Evolutionary conservation across 1,140 invertebrate genomes (phyloP).

Genomic region (Drosophila pseudoobscura): DNA sequence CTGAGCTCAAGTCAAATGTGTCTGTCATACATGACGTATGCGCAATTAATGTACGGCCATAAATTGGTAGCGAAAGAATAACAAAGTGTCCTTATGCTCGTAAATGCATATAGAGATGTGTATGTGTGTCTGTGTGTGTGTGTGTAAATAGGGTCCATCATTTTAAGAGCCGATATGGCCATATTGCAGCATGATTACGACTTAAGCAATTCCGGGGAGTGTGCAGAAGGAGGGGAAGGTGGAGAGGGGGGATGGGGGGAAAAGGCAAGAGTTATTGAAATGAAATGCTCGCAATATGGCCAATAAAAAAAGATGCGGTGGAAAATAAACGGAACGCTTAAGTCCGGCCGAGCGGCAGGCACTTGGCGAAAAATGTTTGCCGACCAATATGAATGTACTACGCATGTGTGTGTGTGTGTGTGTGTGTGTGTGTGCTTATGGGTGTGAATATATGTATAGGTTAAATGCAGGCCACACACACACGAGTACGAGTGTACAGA

Average conservation of each 20-base stretch:
- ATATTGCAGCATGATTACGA: slow-evolving; percentile 70
- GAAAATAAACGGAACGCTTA: slow-evolving; percentile 64
- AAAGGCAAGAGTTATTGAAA: slow-evolving; percentile 59
- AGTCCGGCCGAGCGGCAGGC: slow-evolving; percentile 44
- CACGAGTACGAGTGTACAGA: background rate
- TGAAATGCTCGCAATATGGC: slow-evolving; percentile 71
- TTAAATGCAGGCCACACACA: slow-evolving; percentile 52
- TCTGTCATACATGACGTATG: slow-evolving; percentile 64
- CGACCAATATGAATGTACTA: slow-evolving; percentile 36
- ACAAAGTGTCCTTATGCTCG: slow-evolving; percentile 26
- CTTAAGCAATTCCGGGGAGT: slow-evolving; percentile 51
- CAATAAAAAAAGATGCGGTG: slow-evolving; percentile 72
- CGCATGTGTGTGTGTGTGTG: background rate
- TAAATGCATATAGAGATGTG: slow-evolving; percentile 1
- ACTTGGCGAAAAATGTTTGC: slow-evolving; percentile 69
- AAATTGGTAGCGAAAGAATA: slow-evolving; percentile 51
- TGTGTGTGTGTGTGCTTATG: background rate
- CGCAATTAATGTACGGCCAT: slow-evolving; percentile 72
- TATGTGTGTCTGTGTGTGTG: background rate
- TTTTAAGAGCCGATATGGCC: slow-evolving; percentile 64
- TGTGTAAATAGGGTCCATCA: slow-evolving; percentile 45
- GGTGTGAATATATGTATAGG: slow-evolving; percentile 13
- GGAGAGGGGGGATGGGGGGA: no score
- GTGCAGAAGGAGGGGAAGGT: background rate
- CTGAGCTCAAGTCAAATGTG: slow-evolving; percentile 43